A percentile compares a stretch with the other conserved stretches of the same genome.
phyloP scores from a whole-genome alignment of 2,113 vertebrate genomes.

The Podiceps cristatus region DNA sequence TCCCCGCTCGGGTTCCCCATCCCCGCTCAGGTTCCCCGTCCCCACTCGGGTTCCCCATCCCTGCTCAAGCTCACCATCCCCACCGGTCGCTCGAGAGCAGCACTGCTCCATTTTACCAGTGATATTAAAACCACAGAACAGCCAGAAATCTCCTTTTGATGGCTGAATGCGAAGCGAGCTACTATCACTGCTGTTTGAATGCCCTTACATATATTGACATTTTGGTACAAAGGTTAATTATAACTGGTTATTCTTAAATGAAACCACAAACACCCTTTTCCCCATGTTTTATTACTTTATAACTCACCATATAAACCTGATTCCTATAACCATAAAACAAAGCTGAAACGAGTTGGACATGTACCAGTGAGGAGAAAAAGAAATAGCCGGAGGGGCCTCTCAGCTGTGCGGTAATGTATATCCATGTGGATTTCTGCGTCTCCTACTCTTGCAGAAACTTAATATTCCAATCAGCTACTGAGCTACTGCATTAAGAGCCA shows the following conservation, averaged over 20 bases:
- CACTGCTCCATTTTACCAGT: not conserved
- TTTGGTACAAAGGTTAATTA: constrained; percentile 70
- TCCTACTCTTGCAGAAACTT: constrained; percentile 79
- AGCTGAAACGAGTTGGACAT: constrained; percentile 81
- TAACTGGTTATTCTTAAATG: constrained; percentile 70
- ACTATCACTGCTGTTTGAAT: not conserved
- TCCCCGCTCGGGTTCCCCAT: fast-evolving
- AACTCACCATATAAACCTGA: constrained; percentile 84
- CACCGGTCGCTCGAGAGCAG: fast-evolving
- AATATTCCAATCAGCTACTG: constrained; percentile 90
- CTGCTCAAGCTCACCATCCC: fast-evolving
- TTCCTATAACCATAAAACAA: constrained; percentile 87
- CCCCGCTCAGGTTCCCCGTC: fast-evolving
- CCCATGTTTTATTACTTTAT: constrained; percentile 79
- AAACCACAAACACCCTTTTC: constrained; percentile 73
- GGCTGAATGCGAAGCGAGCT: not conserved
- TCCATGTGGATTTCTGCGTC: constrained; percentile 73
- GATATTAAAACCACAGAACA: not conserved
- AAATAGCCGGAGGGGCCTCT: constrained; percentile 77
- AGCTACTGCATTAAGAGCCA: constrained; percentile 84
- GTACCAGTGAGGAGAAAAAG: constrained; percentile 75
- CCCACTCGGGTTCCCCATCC: fast-evolving
- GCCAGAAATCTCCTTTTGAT: not conserved
- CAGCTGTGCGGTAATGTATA: constrained; percentile 60
- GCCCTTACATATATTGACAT: constrained; percentile 35